A percentile compares a stretch with the other conserved stretches of the same genome.
These are phyloP conservation scores for Podarcis lilfordi DNA, from an alignment of 2,797 vertebrate species.

Conservation along the genomic window DNA sequence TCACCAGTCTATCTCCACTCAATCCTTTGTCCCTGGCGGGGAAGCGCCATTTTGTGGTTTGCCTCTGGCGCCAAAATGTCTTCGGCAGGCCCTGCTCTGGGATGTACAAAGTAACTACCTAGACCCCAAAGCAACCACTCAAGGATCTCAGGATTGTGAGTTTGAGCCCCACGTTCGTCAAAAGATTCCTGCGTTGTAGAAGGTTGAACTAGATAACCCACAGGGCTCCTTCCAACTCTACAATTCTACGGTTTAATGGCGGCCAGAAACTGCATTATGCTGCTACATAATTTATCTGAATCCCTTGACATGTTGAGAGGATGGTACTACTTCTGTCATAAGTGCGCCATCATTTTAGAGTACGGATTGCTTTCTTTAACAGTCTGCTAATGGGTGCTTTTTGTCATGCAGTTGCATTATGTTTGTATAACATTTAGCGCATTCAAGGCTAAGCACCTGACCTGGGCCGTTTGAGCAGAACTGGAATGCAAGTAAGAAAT, in stretches of 20 bases:
- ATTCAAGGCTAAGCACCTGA: not conserved
- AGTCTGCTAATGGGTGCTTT: not conserved
- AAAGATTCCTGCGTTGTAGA: too few relatives aligned
- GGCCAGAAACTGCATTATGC: not conserved
- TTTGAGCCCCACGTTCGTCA: too few relatives aligned
- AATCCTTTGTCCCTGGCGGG: too few relatives aligned
- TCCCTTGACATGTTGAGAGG: not conserved
- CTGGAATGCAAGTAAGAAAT: slow-evolving; percentile 11
- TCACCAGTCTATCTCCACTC: too few relatives aligned
- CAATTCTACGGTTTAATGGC: not conserved
- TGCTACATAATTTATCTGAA: not conserved
- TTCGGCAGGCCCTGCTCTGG: too few relatives aligned
- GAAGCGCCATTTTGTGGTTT: too few relatives aligned
- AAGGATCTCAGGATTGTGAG: too few relatives aligned
- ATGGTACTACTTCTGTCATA: not conserved
- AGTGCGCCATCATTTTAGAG: not conserved
- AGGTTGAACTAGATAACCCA: not conserved
- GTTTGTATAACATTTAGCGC: not conserved
- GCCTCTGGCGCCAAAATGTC: too few relatives aligned
- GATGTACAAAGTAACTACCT: too few relatives aligned
- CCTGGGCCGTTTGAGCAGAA: not conserved
- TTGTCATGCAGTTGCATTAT: not conserved
- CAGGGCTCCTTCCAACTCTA: too few relatives aligned
- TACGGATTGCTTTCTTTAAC: not conserved
- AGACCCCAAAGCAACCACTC: too few relatives aligned